Base-by-base conservation (phyloP, 2,888 invertebrate species). In the Cepaea hortensis region DNA sequence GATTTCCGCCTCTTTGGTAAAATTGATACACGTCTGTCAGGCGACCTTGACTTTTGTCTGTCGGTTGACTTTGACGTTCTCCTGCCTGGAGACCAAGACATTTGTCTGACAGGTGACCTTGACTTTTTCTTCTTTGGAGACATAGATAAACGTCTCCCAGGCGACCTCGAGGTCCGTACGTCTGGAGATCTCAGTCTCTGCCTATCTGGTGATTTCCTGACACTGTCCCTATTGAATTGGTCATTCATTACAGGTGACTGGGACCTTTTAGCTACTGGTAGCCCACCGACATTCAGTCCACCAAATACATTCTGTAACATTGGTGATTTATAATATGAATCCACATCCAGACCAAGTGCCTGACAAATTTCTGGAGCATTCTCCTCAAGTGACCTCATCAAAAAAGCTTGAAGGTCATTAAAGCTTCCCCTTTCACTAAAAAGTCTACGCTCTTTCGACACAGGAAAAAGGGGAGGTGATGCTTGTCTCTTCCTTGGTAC, bases 361-460 rank as follows among this genome's bases (percentile, higher is more conserved):
- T 82, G 72, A 35, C n/a, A 0, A 35, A 55, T 15, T 11, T 20
- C 11, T 2, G 70, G 13, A 7, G 20, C 7, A n/a, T 13, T 61
- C n/a, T 23, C 9, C 15, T 55, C 77, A 77, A 20, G 55, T 7
- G n/a, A 55, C 18, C 9, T 9, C n/a, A 0, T 15, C 0, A 20
- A 1, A 18, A 68, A 68, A 68, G n/a, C 1, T 18, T 18, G 20
- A 20, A n/a, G 13, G 0, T 70, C 48, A 72, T 9, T 23, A 50
- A 13, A 55, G 50, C n/a, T n/a, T 23, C 7, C 72, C 55, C 48
- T 72, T 3, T 55, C 61, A 81, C 50, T 18, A 77, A 84, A 18
- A 48, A 46, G 11, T 65, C 75, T 84, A 9, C 79, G 65, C 18
- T 87, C 87, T 79, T 87, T 84, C 6, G 80, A 61, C 65, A n/a